Percentiles rank a stretch among this genome's conserved stretches.
Evolutionary conservation across 2,888 invertebrate genomes (phyloP).

Genomic region (Drosophila neonasuta): DNA sequence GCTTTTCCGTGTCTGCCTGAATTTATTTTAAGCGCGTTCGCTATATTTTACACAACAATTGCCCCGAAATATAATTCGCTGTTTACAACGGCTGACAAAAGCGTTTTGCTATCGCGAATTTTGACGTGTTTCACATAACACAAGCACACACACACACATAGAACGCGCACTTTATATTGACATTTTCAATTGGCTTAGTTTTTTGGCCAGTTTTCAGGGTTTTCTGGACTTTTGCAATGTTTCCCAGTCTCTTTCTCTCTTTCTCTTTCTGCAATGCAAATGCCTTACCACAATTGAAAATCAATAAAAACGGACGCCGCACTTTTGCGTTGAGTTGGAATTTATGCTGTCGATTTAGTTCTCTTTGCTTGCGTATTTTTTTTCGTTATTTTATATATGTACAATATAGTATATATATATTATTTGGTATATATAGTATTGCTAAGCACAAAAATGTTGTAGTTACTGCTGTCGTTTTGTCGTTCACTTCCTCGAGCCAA

Average conservation of each 20-base stretch:
- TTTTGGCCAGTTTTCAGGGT: conserved; percentile 5
- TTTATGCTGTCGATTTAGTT: conserved; percentile 1
- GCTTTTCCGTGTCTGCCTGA: conserved; percentile 73
- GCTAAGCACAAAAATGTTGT: conserved; percentile 15
- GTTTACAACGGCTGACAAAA: conserved; percentile 1
- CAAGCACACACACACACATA: conserved; percentile 37
- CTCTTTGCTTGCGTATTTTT: conserved; percentile 16
- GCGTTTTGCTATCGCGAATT: too few species aligned
- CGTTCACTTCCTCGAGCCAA: conserved; percentile 71
- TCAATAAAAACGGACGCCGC: conserved; percentile 67
- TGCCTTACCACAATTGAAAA: conserved; percentile 73
- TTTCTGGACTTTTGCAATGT: conserved; percentile 38
- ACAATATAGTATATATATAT: background rate
- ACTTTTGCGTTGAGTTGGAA: conserved; percentile 26
- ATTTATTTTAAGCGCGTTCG: conserved; percentile 73
- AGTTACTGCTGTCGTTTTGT: conserved; percentile 41
- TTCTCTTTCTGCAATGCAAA: background rate
- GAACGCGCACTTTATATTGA: conserved; percentile 33
- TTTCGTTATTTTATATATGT: background rate
- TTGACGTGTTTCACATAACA: conserved; percentile 7
- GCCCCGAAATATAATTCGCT: background rate
- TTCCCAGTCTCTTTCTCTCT: conserved; percentile 25
- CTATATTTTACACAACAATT: conserved; percentile 30
- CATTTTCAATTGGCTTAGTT: conserved; percentile 59
- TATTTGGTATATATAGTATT: conserved; percentile 13